Evolutionary conservation across 2,797 vertebrate genomes (phyloP), one percentile per base, ranked within the genome.

Genomic region (Acomys russatus): DNA sequence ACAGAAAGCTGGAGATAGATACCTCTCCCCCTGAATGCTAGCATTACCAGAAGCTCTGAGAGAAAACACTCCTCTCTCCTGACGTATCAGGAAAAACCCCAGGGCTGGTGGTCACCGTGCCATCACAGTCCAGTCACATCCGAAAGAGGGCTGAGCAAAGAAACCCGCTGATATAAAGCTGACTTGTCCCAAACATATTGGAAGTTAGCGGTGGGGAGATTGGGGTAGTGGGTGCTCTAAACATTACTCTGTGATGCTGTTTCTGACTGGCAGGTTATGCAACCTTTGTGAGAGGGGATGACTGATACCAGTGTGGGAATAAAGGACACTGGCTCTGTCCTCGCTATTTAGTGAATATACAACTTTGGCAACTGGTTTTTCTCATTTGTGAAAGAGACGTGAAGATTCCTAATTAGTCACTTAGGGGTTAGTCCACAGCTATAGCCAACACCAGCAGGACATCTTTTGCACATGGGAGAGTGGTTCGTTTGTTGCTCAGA

Each of bases 401-500:
- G 63, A 82, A 66, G 80, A 93, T 70, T 77, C 38, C 73, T 78
- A 56, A 25, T 85, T 86, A 89, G 63, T 66, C 38, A 64, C 44
- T 94, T 74, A 70, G 44, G 7, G 3, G 71, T 17, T 17, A 59
- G 20, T 70, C 90, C 85, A 4, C 35, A 22, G 73, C 73, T 70
- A 44, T 56, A 38, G 59, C 51, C 78, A 82, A 82, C 28, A 9
- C 6, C 18, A 4, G 25, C 63, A 17, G 15, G 30, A 0, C 14
- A n/a, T 18, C 17, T 49, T 95, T 22, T 3, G 73, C 61, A 59
- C 74, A 30, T 4, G 66, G 38, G 18, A 6, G 15, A 2, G 23
- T 63, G 10, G 22, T 76, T 71, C 54, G 44, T 38, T 63, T 66
- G 78, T 71, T 66, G 22, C 90, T 86, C 88, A 63, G 68, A 79